Evolutionary conservation across 1,140 invertebrate genomes (phyloP).

Genomic region (Neodiprion lecontei): DNA sequence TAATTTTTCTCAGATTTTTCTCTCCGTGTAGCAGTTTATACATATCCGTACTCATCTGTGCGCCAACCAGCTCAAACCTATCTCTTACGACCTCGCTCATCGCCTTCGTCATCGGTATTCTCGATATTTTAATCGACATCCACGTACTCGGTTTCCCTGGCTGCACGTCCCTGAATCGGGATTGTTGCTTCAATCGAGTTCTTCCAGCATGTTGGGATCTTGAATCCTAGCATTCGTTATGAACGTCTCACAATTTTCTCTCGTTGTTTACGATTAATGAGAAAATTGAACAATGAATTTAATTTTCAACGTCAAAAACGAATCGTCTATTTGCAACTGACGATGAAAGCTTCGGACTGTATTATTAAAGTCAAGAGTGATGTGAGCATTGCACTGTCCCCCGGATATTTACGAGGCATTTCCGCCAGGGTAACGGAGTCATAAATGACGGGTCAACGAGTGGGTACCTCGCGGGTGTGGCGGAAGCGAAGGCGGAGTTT

Average conservation of each 20-base stretch:
- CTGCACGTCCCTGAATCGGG: not conserved
- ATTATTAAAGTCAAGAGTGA: not conserved
- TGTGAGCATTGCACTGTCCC: not conserved
- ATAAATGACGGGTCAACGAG: not conserved
- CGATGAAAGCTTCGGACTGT: too few relatives aligned
- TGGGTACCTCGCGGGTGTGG: not conserved
- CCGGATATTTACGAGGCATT: conserved; percentile 1
- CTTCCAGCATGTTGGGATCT: too few relatives aligned
- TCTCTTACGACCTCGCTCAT: not conserved
- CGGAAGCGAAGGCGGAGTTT: not conserved
- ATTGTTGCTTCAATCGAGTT: too few relatives aligned
- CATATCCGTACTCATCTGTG: not conserved
- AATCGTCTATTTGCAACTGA: too few relatives aligned
- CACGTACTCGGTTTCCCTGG: not conserved
- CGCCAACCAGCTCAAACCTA: not conserved
- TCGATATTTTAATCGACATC: not conserved
- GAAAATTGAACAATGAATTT: too few relatives aligned
- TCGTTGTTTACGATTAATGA: too few relatives aligned
- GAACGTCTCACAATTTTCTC: too few relatives aligned
- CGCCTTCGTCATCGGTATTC: not conserved
- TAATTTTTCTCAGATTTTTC: too few relatives aligned
- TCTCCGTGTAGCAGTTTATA: not conserved
- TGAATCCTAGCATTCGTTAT: too few relatives aligned
- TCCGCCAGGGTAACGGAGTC: not conserved
- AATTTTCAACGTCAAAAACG: too few relatives aligned